Conservation (phyloP, 2,888 invertebrate species). For the Drosophila nr. perissopoda region DNA sequence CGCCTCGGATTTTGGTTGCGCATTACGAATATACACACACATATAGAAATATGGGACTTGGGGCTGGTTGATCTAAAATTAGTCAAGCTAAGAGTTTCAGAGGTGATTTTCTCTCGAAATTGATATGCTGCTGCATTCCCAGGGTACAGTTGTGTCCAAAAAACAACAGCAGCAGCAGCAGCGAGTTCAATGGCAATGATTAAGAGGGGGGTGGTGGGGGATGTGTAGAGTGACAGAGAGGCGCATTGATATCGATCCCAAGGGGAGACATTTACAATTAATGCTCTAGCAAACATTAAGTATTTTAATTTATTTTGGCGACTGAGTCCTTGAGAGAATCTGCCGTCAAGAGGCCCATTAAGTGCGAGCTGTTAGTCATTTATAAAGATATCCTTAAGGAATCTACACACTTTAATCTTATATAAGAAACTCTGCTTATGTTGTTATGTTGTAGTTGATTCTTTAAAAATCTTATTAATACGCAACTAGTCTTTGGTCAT, state of each 20-base stretch:
- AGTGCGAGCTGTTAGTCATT: neutral
- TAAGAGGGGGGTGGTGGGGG: neutral
- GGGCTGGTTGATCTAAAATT: constrained; percentile 64
- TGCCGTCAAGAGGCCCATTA: neutral
- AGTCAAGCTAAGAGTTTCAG: constrained; percentile 56
- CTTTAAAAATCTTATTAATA: neutral
- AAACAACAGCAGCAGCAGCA: neutral
- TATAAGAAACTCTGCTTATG: neutral
- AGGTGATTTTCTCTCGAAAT: constrained; percentile 68
- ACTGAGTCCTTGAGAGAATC: neutral
- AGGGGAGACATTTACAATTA: constrained; percentile 3
- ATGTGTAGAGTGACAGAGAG: constrained; percentile 6
- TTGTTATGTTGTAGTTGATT: neutral
- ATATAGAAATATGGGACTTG: constrained; percentile 12
- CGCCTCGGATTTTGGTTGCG: constrained; percentile 46
- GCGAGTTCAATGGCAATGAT: constrained; percentile 14
- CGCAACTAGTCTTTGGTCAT: neutral
- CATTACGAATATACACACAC: neutral
- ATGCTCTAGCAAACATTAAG: neutral
- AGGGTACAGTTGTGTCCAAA: constrained; percentile 66
- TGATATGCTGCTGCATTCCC: constrained; percentile 54
- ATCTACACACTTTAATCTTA: neutral
- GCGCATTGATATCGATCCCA: constrained; percentile 2
- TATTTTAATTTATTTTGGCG: neutral
- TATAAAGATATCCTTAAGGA: neutral